Conservation (phyloP, 1,140 invertebrate species). For the Drosophila sechellia region DNA sequence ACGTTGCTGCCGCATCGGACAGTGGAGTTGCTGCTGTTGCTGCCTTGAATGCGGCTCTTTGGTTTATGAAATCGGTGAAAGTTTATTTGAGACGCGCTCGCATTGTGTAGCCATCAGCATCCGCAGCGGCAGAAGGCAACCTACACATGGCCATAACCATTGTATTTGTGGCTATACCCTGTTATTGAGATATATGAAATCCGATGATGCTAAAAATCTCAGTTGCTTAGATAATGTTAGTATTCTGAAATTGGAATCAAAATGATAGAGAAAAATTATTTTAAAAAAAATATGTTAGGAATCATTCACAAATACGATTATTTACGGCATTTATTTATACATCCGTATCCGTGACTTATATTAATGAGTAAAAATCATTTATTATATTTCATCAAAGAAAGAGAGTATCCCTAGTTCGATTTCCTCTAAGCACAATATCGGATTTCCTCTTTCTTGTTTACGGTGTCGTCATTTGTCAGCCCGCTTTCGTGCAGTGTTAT, state of each 20-base stretch:
- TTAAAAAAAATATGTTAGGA: too few relatives aligned
- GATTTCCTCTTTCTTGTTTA: conserved; percentile 8
- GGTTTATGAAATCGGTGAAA: conserved; percentile 77
- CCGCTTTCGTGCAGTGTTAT: conserved; percentile 42
- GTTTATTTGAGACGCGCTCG: conserved; percentile 70
- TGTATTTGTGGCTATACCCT: conserved; percentile 26
- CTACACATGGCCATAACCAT: conserved; percentile 49
- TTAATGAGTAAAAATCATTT: not conserved
- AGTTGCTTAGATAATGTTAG: too few relatives aligned
- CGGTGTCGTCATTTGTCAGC: conserved; percentile 52
- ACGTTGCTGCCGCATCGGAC: conserved; percentile 4
- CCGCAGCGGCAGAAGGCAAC: conserved; percentile 43
- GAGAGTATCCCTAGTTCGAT: conserved; percentile 18
- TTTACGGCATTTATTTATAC: too few relatives aligned
- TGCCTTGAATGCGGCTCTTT: conserved; percentile 45
- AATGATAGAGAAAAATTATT: too few relatives aligned
- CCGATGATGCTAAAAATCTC: not conserved
- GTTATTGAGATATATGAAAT: not conserved
- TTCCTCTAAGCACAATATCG: not conserved
- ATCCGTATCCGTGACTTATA: too few relatives aligned
- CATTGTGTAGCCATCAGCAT: conserved; percentile 68
- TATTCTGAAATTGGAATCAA: too few relatives aligned
- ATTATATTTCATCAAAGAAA: not conserved
- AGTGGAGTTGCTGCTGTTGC: conserved; percentile 11
- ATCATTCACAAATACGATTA: too few relatives aligned